phyloP scores from a whole-genome alignment of 2,113 vertebrate genomes.

The Pleuronectes platessa region DNA sequence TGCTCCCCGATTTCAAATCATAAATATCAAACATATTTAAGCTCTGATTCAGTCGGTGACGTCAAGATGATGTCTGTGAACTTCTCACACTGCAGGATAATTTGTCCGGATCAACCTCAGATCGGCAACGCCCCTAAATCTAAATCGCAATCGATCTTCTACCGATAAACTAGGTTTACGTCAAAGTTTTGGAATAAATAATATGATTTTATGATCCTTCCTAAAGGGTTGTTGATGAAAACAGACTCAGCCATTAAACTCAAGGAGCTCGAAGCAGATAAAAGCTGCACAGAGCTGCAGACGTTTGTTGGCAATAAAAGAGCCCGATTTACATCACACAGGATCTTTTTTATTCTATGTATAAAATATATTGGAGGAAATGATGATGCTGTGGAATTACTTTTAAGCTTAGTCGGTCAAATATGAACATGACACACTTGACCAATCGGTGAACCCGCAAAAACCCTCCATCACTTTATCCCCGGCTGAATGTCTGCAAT shows the following conservation, averaged over 20 bases:
- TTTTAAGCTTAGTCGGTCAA: neutral
- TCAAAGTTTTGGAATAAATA: too few relatives aligned
- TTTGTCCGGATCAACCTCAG: too few relatives aligned
- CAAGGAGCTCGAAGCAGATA: neutral
- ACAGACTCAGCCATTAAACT: neutral
- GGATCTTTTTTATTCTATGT: neutral
- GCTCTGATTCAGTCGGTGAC: too few relatives aligned
- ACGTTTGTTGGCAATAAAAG: neutral
- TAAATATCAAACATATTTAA: too few relatives aligned
- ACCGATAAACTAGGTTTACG: too few relatives aligned
- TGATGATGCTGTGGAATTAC: neutral
- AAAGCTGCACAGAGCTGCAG: too few relatives aligned
- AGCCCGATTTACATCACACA: neutral
- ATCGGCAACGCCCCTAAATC: too few relatives aligned
- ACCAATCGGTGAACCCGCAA: neutral
- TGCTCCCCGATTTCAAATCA: too few relatives aligned
- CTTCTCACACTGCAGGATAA: too few relatives aligned
- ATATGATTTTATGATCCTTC: too few relatives aligned
- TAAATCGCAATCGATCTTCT: too few relatives aligned
- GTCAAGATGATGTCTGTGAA: too few relatives aligned
- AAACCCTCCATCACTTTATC: neutral
- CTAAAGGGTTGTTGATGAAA: neutral
- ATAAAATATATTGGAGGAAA: neutral
- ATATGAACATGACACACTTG: constrained; percentile 2
- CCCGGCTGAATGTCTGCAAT: neutral